Percentiles rank a stretch among this genome's conserved stretches.
Conservation (phyloP, 2,797 vertebrate genomes). For the Coregonus suidteri region DNA sequence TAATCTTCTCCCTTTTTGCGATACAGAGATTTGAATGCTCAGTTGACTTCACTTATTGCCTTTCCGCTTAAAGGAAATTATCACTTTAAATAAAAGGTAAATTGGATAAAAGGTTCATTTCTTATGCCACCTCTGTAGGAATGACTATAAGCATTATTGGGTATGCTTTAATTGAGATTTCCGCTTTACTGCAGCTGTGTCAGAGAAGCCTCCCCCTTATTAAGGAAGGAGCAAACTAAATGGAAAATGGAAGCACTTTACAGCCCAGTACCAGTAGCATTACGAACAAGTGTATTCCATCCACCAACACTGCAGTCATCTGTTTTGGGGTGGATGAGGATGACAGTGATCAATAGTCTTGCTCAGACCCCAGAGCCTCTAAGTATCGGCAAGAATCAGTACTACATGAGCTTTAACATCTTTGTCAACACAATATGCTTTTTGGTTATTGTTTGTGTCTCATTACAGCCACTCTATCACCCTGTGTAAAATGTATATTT, state of each 20-base stretch:
- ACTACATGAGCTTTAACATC: not conserved
- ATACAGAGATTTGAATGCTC: conserved; percentile 79
- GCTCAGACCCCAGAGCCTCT: conserved; percentile 53
- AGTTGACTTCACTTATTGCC: conserved; percentile 83
- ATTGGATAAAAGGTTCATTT: conserved; percentile 80
- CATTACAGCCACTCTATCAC: conserved; percentile 16
- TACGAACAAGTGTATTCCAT: conserved; percentile 74
- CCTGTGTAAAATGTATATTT: not conserved
- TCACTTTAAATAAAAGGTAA: conserved; percentile 82
- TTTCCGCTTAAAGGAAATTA: conserved; percentile 78
- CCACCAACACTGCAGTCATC: conserved; percentile 63
- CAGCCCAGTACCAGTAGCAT: conserved; percentile 64
- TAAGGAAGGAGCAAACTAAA: conserved; percentile 58
- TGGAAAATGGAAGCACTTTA: conserved; percentile 78
- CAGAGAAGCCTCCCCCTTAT: conserved; percentile 60
- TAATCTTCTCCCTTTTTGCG: conserved; percentile 74
- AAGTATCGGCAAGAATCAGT: conserved; percentile 64
- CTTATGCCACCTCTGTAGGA: conserved; percentile 70
- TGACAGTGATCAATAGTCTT: conserved; percentile 78
- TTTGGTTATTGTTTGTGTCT: not conserved
- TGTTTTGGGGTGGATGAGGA: conserved; percentile 39
- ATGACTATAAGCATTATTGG: conserved; percentile 78
- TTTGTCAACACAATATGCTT: not conserved
- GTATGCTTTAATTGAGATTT: conserved; percentile 80
- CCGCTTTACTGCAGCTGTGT: conserved; percentile 76